Percentiles rank a stretch among this genome's conserved stretches.
These are phyloP conservation scores for Drosophila austrosaltans DNA, from an alignment of 2,888 invertebrate genomes.

Conservation along the genomic window DNA sequence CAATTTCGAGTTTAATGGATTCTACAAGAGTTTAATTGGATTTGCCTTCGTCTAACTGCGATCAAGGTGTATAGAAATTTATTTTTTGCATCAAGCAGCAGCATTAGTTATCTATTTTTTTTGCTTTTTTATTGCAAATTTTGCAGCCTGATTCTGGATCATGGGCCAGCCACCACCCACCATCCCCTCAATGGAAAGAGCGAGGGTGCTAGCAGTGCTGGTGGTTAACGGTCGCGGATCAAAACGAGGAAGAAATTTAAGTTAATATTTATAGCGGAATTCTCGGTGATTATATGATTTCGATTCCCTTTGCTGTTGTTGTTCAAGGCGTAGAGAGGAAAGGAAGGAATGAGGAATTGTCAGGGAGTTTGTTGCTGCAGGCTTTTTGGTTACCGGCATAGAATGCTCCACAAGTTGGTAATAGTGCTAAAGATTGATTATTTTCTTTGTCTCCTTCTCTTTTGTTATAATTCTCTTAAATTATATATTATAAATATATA, in stretches of 20 bases:
- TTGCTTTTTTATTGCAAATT: background rate
- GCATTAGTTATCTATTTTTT: background rate
- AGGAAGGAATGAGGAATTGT: background rate
- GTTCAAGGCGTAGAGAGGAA: background rate
- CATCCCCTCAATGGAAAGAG: background rate
- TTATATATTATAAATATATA: background rate
- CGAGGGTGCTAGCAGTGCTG: background rate
- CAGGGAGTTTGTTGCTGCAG: background rate
- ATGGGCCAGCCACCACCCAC: too few relatives aligned
- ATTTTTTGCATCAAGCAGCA: slow-evolving; percentile 1
- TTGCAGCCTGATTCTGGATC: background rate
- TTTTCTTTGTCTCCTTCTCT: background rate
- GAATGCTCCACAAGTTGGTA: background rate
- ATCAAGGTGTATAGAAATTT: background rate
- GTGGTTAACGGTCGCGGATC: background rate
- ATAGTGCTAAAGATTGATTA: background rate
- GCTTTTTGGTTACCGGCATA: background rate
- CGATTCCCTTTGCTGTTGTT: background rate
- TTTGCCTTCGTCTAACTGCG: background rate
- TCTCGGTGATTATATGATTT: background rate
- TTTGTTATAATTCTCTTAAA: slow-evolving; percentile 33
- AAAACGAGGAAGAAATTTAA: background rate
- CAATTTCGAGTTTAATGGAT: too few relatives aligned
- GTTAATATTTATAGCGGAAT: background rate
- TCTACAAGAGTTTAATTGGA: too few relatives aligned